phyloP scores from a whole-genome alignment of 37 sponge, comb jelly and placozoan species.

The Chondrosia reniformis region DNA sequence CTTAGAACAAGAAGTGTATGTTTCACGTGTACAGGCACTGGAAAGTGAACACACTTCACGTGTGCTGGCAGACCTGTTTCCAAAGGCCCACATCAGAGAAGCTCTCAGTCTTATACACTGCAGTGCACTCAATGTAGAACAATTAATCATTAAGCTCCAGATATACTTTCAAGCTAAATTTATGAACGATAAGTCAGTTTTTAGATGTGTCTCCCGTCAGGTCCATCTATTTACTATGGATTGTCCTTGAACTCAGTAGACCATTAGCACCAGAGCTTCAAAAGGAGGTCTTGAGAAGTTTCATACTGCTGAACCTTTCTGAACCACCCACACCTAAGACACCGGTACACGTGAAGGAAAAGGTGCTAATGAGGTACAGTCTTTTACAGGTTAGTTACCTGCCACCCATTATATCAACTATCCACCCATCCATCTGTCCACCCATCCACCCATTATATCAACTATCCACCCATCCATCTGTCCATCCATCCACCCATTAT shows the following conservation, averaged over 20 bases:
- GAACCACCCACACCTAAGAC: background rate
- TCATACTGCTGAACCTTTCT: background rate
- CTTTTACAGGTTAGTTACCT: too few relatives aligned
- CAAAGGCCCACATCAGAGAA: background rate
- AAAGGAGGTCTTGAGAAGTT: background rate
- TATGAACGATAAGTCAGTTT: too few relatives aligned
- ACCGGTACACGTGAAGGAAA: background rate
- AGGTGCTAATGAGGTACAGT: background rate
- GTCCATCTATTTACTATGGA: background rate
- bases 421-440: too few relatives aligned
- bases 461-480: too few relatives aligned
- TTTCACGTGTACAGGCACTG: background rate
- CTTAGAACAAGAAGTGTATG: background rate
- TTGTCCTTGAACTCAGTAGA: background rate
- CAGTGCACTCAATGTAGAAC: background rate
- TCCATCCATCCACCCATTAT: too few relatives aligned
- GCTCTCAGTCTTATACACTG: background rate
- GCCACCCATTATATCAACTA: too few relatives aligned
- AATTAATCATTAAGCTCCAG: background rate
- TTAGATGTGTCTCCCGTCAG: too few relatives aligned
- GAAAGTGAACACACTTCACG: constrained; percentile 10
- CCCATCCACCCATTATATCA: too few relatives aligned
- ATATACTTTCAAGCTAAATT: background rate
- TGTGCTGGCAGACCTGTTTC: background rate
- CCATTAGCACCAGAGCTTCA: background rate